Evolutionary conservation across 2,888 invertebrate species (phyloP), one percentile per base, ranked within the genome.

Genomic region (Spodoptera exigua): DNA sequence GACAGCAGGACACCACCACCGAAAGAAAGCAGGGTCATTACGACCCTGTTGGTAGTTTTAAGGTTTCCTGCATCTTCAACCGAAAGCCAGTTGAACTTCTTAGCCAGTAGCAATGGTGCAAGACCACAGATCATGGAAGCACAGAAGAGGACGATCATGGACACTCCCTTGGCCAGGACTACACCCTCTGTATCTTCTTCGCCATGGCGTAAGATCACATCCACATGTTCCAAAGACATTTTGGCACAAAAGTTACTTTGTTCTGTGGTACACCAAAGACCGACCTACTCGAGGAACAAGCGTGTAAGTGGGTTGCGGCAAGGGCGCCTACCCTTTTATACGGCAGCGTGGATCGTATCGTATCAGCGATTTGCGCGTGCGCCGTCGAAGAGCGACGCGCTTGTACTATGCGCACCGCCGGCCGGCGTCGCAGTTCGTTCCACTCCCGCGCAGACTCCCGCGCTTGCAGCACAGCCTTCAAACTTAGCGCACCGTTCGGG

Each of bases 1-100:
- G 96, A 96, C 37, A 98, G 89, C 14, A 98, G 90, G 0, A 98
- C 97, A 10, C 98, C 98, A n/a, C 97, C 98, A 13, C 97, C 98
- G 71, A 97, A 96, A n/a, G 97, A 96, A 17, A 98, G 90, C 18
- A 97, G 87, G 14, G 96, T 89, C 79, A 95, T 94, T 27, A 96
- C 95, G 16, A 95, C 78, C 66, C 83, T 84, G 74, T 94, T 95
- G 9, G 95, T 95, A 3, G 90, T 86, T 74, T 91, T 92, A 35
- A 95, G 87, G 61, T 89, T 89, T 47, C 93, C 92, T 0, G 94
- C 93, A 16, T 94, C 92, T 11, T 91, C 89, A 1, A 89, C 80
- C 0, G 92, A 82, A 51, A 95, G 84, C 96, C 96, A 96, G 35
- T 95, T 94, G 73, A 97, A 95, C 85, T 95, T 95, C 76, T 91